phyloP scores from a whole-genome alignment of 1,140 invertebrate species.

The Monomorium pharaonis region DNA sequence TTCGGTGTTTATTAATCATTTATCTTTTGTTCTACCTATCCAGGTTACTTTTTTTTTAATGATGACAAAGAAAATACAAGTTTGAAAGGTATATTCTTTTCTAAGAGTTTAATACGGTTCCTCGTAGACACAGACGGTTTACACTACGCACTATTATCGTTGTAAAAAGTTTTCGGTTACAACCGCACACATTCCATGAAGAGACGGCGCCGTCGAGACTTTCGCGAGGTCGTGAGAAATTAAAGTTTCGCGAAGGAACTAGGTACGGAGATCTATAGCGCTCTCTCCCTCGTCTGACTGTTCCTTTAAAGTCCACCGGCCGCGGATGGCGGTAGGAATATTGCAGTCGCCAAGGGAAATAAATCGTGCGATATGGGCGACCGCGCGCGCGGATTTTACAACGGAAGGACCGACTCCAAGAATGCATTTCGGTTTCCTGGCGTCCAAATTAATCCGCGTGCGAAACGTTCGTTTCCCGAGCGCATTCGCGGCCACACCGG shows the following conservation, averaged over 20 bases:
- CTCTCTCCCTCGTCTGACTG: slow-evolving; percentile 20
- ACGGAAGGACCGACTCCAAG: slow-evolving; percentile 20
- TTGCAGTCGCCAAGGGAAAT: slow-evolving; percentile 53
- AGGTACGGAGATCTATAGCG: slow-evolving; percentile 15
- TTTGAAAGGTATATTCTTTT: not conserved
- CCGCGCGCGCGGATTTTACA: slow-evolving; percentile 35
- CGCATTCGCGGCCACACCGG: not conserved
- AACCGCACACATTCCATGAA: not conserved
- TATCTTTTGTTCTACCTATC: not conserved
- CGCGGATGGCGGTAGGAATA: slow-evolving; percentile 14
- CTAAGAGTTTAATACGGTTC: not conserved
- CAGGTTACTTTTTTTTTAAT: not conserved
- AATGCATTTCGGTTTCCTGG: slow-evolving; percentile 29
- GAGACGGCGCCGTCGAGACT: slow-evolving; percentile 26
- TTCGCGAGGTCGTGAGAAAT: slow-evolving; percentile 52
- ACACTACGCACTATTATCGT: not conserved
- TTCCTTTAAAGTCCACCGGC: slow-evolving; percentile 34
- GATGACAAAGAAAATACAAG: not conserved
- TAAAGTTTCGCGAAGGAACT: slow-evolving; percentile 46
- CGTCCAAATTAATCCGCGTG: slow-evolving; percentile 29
- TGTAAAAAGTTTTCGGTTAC: slow-evolving; percentile 27
- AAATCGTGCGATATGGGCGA: slow-evolving; percentile 46
- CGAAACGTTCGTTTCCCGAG: slow-evolving; percentile 5
- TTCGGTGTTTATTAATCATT: slow-evolving; percentile 10
- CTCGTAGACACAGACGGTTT: not conserved